Conservation (phyloP, 1,140 invertebrate species). For the Stegodyphus dumicola region DNA sequence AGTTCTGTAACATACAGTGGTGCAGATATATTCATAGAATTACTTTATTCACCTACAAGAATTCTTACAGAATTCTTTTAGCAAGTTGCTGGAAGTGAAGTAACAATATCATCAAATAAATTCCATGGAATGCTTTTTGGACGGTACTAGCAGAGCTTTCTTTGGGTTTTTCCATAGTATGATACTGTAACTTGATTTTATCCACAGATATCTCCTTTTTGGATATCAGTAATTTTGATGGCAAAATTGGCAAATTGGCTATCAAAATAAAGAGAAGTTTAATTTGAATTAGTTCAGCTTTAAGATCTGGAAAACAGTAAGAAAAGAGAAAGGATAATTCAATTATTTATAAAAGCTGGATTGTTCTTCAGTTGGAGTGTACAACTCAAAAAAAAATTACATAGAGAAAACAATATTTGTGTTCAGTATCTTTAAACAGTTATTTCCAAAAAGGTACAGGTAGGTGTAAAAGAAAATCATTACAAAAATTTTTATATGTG, state of each 20-base stretch:
- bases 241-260: conserved; percentile 36
- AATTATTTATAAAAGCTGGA: no score
- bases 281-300: no score
- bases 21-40: conserved; percentile 17
- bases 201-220: conserved; percentile 42
- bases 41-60: neutral
- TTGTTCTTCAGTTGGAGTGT: no score
- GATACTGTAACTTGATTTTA: conserved; percentile 57
- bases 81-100: neutral
- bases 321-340: no score
- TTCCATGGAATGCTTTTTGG: neutral
- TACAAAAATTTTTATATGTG: no score
- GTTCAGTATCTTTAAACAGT: no score
- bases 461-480: no score
- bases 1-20: neutral
- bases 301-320: no score
- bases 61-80: conserved; percentile 11
- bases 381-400: no score
- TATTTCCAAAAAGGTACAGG: no score
- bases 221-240: conserved; percentile 34
- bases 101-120: neutral
- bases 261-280: neutral
- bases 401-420: no score
- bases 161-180: conserved; percentile 57
- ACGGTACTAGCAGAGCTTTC: neutral